Percentiles rank a stretch among this genome's conserved stretches.
Evolutionary conservation across 2,888 invertebrate genomes (phyloP).

Genomic region (Coecobrya sp.): DNA sequence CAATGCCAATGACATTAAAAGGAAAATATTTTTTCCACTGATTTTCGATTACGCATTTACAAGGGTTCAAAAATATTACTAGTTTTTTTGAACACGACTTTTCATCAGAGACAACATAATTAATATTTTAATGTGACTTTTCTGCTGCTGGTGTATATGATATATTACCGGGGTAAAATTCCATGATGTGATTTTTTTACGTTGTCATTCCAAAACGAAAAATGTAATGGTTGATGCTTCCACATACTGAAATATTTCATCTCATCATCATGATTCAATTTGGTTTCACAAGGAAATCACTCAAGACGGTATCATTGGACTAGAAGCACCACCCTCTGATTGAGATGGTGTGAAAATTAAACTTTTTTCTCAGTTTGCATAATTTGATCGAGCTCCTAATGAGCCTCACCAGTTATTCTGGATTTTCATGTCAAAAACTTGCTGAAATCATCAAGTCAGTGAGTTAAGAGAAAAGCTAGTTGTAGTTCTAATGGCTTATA

Average conservation of each 20-base stretch:
- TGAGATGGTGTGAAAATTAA: slow-evolving; percentile 71
- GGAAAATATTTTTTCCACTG: too few species aligned
- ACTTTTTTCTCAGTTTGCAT: slow-evolving; percentile 57
- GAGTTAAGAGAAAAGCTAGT: neutral
- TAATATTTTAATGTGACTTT: too few species aligned
- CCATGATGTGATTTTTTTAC: neutral
- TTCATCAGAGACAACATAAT: too few species aligned
- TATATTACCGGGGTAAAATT: too few species aligned
- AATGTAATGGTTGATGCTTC: neutral
- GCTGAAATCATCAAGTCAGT: slow-evolving; percentile 45
- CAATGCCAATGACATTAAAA: too few species aligned
- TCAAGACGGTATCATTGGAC: slow-evolving; percentile 10
- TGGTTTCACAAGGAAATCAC: slow-evolving; percentile 13
- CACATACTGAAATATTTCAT: neutral
- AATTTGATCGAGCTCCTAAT: slow-evolving; percentile 70
- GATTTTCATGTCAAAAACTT: slow-evolving; percentile 65
- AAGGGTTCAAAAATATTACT: too few species aligned
- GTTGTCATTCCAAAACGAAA: slow-evolving; percentile 9
- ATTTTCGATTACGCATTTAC: too few species aligned
- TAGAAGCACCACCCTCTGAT: slow-evolving; percentile 21
- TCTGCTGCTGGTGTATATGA: neutral
- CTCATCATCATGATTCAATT: slow-evolving; percentile 33
- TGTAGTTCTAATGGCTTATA: neutral
- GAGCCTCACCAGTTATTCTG: slow-evolving; percentile 72
- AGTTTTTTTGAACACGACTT: too few species aligned